phyloP scores from a whole-genome alignment of 2,113 vertebrate species.

The Menidia beryllina region DNA sequence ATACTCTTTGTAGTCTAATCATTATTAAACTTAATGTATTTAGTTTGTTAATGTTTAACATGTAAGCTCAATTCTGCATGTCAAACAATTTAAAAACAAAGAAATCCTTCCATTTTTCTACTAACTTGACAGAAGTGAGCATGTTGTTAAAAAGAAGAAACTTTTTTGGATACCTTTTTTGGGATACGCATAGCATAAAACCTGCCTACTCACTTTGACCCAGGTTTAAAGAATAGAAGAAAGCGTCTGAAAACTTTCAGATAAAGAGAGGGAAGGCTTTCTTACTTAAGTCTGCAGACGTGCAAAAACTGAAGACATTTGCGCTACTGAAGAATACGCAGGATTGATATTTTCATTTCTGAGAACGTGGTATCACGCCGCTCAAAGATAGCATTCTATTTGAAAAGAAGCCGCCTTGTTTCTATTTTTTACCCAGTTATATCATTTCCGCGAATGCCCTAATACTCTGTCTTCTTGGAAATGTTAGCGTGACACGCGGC shows the following conservation, averaged over 20 bases:
- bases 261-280: background rate
- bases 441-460: constrained; percentile 6
- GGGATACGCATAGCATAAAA: background rate
- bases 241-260: background rate
- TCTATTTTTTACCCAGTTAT: constrained; percentile 3
- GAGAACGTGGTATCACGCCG: too few species aligned
- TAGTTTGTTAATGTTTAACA: constrained; percentile 10
- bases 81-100: background rate
- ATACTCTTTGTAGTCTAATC: too few species aligned
- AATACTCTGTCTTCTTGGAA: background rate
- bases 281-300: background rate
- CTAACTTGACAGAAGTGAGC: background rate
- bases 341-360: too few species aligned
- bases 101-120: background rate
- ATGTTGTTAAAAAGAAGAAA: background rate
- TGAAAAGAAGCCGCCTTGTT: constrained; percentile 3
- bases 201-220: background rate
- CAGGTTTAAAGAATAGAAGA: background rate
- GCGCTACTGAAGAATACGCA: background rate
- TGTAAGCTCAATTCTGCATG: background rate
- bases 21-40: background rate
- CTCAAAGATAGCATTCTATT: constrained; percentile 4
- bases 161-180: background rate
- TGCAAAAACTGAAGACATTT: background rate
- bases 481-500: background rate